Conservation (phyloP, 2,888 invertebrate genomes). For the Teleogryllus oceanicus region DNA sequence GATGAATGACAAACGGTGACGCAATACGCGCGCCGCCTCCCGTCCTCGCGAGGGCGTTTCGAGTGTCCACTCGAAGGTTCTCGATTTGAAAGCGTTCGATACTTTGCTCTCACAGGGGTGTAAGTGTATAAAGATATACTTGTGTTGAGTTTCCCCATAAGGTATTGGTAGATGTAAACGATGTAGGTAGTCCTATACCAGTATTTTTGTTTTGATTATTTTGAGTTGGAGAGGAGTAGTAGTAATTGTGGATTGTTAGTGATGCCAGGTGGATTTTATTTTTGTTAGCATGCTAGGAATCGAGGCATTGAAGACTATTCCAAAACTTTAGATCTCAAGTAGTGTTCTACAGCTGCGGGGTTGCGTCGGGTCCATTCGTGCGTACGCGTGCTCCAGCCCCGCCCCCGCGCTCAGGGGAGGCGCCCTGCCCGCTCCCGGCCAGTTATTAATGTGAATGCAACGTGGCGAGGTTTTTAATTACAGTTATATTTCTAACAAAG, state of each 20-base stretch:
- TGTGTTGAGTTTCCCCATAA: background rate
- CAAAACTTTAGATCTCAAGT: background rate
- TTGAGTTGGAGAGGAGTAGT: background rate
- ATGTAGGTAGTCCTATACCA: slow-evolving; percentile 4
- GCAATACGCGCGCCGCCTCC: background rate
- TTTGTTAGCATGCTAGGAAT: background rate
- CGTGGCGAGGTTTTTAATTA: background rate
- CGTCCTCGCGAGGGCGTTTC: too few species aligned
- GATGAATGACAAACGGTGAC: background rate
- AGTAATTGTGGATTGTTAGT: background rate
- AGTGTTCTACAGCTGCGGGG: background rate
- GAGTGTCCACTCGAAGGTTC: background rate
- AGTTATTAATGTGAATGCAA: background rate
- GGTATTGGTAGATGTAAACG: background rate
- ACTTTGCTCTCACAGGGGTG: background rate
- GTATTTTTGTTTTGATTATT: background rate
- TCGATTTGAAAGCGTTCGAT: background rate
- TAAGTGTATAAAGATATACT: background rate
- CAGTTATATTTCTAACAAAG: slow-evolving; percentile 4
- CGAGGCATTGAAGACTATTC: slow-evolving; percentile 1
- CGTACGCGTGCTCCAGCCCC: too few species aligned
- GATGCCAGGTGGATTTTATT: background rate
- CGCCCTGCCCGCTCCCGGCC: background rate
- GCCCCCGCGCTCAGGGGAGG: background rate
- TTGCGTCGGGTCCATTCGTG: too few species aligned